Evolutionary conservation across 1,140 invertebrate genomes (phyloP), one percentile per base, ranked within the genome.

Genomic region (Lepidurus packardi): DNA sequence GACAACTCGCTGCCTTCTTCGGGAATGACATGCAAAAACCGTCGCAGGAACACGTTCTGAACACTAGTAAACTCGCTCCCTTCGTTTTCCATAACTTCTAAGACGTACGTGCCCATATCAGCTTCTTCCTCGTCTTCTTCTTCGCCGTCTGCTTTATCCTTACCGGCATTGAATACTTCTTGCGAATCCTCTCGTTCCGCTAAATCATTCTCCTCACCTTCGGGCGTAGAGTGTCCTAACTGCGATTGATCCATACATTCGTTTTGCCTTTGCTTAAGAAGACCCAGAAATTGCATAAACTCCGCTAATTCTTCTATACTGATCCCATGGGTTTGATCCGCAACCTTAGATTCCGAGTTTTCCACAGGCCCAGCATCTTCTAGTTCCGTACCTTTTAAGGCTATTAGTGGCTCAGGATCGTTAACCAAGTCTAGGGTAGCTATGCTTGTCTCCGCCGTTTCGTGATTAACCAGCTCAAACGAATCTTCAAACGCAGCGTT

Each of bases 21-120:
- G 24, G 78, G 78, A 74, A 78, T 78, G 73, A 78, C 73, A 25
- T 78, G 78, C 41, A 78, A n/a, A 45, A 75, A 78, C 6, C 78
- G 78, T 24, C 73, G 25, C 11, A 74, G 78, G 24, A 78, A 78
- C 5, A 78, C 44, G 24, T n/a, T 65, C 53, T 65, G 53, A 65
- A 13, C 53, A 65, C 53, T 4, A 21, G 16, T 21, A 65, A 9
- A 8, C 21, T 65, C 53, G 8, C 13, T 65, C 6, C 13, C 13
- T 65, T 65, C 53, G 13, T 65, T 9, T 13, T 65, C 53, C 53
- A 65, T 65, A 7, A 65, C 53, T 65, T 65, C 53, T 5, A 65
- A 21, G 16, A 65, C 53, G 21, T 65, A 65, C 13, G 16, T 21
- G 53, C 53, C 53, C 53, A n/a, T 65, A 65, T 65, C 53, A n/a